These are phyloP conservation scores for Aphrophora alni DNA, from an alignment of 2,888 invertebrate genomes.

Conservation along the genomic window DNA sequence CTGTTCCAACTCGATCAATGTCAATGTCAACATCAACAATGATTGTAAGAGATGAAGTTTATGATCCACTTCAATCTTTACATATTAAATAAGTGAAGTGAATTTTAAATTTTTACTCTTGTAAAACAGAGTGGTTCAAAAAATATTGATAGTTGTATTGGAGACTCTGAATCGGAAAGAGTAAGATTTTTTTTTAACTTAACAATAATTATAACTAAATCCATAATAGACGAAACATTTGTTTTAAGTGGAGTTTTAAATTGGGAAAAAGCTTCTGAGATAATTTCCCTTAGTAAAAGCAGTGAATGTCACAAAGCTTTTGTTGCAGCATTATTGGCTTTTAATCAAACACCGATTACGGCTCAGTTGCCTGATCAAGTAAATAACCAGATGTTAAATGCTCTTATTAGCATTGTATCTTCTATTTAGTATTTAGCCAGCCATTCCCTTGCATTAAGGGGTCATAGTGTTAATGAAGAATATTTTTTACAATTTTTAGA, in stretches of 20 bases:
- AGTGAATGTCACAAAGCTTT: not conserved
- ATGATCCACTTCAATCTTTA: too few relatives aligned
- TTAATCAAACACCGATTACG: not conserved
- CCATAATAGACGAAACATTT: not conserved
- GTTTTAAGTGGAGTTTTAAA: not conserved
- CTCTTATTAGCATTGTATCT: not conserved
- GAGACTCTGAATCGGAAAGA: not conserved
- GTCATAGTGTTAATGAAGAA: not conserved
- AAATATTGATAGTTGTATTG: not conserved
- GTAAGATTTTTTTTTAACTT: not conserved
- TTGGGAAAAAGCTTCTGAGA: conserved; percentile 4
- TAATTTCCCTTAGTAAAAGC: not conserved
- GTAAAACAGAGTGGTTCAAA: not conserved
- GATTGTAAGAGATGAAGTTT: not conserved
- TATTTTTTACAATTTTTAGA: not conserved
- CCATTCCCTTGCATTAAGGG: not conserved
- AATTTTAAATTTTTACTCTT: not conserved
- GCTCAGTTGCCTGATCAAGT: not conserved
- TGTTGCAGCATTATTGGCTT: not conserved
- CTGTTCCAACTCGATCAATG: not conserved
- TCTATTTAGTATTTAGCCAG: not conserved
- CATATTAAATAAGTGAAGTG: not conserved
- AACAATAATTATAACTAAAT: not conserved
- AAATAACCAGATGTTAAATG: not conserved
- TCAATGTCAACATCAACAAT: not conserved